Evolutionary conservation across 2,113 vertebrate species (phyloP).

Genomic region (Willisornis vidua): DNA sequence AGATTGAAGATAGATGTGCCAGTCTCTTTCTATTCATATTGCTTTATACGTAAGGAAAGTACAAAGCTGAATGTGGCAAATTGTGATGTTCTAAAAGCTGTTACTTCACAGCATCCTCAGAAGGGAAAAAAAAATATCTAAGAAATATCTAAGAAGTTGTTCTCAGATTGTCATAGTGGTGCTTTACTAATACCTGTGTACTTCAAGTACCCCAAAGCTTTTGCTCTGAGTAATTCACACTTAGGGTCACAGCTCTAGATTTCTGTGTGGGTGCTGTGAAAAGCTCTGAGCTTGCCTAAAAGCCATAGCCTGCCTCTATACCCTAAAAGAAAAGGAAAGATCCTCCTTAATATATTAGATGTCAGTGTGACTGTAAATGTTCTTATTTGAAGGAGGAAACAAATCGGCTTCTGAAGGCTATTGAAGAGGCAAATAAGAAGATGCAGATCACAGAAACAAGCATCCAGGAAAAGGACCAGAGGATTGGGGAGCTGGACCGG

Average conservation of each 20-base stretch:
- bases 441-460: conserved; percentile 81
- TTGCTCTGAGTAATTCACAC: background rate
- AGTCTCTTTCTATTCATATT: background rate
- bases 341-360: background rate
- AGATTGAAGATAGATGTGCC: background rate
- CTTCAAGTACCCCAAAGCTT: background rate
- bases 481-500: conserved; percentile 88
- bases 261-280: background rate
- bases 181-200: background rate
- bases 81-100: background rate
- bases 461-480: conserved; percentile 89
- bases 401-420: conserved; percentile 85
- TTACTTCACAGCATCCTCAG: background rate
- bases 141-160: background rate
- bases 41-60: background rate
- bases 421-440: conserved; percentile 91
- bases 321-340: background rate
- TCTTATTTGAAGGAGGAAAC: conserved; percentile 83
- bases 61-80: background rate
- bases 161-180: background rate
- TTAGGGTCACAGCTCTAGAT: background rate
- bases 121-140: background rate
- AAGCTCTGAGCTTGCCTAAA: background rate
- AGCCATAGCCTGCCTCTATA: background rate
- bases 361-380: background rate